Evolutionary conservation across 2,888 invertebrate species (phyloP), one percentile per base, ranked within the genome.

Genomic region (Steinernema hermaphroditum): DNA sequence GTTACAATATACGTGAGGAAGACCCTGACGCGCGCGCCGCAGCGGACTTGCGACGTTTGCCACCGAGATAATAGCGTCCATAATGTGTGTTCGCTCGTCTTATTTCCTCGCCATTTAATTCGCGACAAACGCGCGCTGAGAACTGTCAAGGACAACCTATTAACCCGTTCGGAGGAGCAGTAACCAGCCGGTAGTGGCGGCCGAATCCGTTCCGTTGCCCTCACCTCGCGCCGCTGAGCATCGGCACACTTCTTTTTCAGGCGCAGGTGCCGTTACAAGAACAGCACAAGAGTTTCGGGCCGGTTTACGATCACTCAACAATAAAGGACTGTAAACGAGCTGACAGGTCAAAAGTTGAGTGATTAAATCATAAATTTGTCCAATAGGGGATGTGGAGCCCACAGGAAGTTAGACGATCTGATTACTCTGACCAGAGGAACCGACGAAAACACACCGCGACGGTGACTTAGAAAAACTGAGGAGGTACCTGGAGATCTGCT

Each of bases 51-150:
- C 62, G 62, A 22, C 62, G 62, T 27, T 34, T 62, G 29, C 62
- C 62, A 62, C 29, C 32, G 62, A 62, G 62, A 62, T 62, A 62
- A 62, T 62, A 62, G 62, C 27, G 62, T 27, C 32, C 62, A 27
- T 62, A 62, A 62, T 62, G 62, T 16, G 62, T 62, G 62, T 62
- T 62, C 62, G 62, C 16, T 27, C 62, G 62, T 62, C 62, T 62
- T 62, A 62, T 62, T 62, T 62, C 62, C 62, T 62, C 62, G 29
- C 62, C 62, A 62, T 62, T 62, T 62, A 62, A 62, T 62, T 62
- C 62, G 62, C 62, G 62, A 62, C 62, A 62, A 62, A 62, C 62
- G 62, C 32, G 62, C 27, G 62, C 62, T 27, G 16, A 16, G 62
- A 24, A 32, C 62, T 29, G 62, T 62, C 62, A 62, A 62, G 62